These are phyloP conservation scores for Conops quadrifasciatus DNA, from an alignment of 2,888 invertebrate genomes.

Conservation along the genomic window DNA sequence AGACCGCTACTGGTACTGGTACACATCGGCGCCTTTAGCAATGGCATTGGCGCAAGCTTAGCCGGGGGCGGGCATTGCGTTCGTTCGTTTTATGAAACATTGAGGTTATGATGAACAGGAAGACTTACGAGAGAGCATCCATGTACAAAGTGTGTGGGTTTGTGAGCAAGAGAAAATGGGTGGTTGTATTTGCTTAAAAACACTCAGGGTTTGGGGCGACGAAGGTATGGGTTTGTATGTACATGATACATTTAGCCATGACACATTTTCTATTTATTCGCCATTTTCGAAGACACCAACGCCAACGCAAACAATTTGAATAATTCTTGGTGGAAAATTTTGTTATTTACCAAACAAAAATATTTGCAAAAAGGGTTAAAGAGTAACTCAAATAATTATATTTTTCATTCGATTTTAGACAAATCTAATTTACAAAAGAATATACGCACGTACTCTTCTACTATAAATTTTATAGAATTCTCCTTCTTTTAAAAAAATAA, in stretches of 20 bases:
- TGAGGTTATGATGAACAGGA: not conserved
- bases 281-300: conserved; percentile 10
- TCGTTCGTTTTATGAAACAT: not conserved
- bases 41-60: not conserved
- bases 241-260: not conserved
- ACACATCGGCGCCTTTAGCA: not conserved
- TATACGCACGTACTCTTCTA: too few species aligned
- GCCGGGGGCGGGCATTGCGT: not conserved
- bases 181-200: not conserved
- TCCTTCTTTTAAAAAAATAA: too few species aligned
- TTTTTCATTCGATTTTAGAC: too few species aligned
- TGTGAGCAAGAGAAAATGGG: too few species aligned
- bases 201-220: not conserved
- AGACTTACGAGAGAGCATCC: not conserved
- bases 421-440: too few species aligned
- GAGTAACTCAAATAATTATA: too few species aligned
- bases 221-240: not conserved
- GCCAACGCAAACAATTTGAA: conserved; percentile 28
- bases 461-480: too few species aligned
- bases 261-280: conserved; percentile 13
- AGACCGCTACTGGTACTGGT: not conserved
- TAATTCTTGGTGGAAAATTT: conserved; percentile 9
- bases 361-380: too few species aligned
- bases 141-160: not conserved
- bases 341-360: too few species aligned